phyloP scores from a whole-genome alignment of 2,797 vertebrate genomes.

The Epinephelus coioides region DNA sequence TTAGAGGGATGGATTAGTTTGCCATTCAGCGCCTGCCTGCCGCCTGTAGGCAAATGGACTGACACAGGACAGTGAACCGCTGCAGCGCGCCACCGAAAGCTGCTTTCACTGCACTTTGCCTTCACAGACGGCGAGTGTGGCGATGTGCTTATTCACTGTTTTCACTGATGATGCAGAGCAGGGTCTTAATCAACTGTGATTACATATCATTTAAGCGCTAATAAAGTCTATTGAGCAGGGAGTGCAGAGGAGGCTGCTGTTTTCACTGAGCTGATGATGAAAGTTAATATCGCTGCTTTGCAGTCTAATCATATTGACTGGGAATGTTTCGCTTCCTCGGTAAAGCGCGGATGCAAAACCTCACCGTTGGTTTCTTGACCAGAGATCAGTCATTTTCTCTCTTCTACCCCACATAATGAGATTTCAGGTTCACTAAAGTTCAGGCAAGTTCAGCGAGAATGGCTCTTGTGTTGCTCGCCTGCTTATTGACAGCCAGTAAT shows the following conservation, averaged over 20 bases:
- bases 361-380: constrained; percentile 27
- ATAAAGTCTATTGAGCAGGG: constrained; percentile 54
- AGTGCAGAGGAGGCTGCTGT: constrained; percentile 37
- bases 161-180: constrained; percentile 49
- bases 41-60: constrained; percentile 62
- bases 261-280: constrained; percentile 44
- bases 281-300: constrained; percentile 52
- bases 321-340: constrained; percentile 25
- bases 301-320: constrained; percentile 42
- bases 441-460: constrained; percentile 48
- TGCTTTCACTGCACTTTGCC: constrained; percentile 79
- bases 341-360: constrained; percentile 20
- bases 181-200: constrained; percentile 70
- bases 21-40: constrained; percentile 71
- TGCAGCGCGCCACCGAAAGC: constrained; percentile 52
- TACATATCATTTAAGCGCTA: constrained; percentile 61
- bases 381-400: constrained; percentile 7
- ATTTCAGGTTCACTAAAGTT: constrained; percentile 65
- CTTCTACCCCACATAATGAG: constrained; percentile 50
- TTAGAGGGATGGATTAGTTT: constrained; percentile 83
- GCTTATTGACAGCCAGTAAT: constrained; percentile 75
- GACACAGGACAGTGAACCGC: constrained; percentile 52
- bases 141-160: constrained; percentile 61
- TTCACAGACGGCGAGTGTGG: constrained; percentile 8
- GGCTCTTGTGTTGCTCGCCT: constrained; percentile 41